These are phyloP conservation scores for Pomacea maculata DNA, from an alignment of 1,140 invertebrate species.

Conservation along the genomic window DNA sequence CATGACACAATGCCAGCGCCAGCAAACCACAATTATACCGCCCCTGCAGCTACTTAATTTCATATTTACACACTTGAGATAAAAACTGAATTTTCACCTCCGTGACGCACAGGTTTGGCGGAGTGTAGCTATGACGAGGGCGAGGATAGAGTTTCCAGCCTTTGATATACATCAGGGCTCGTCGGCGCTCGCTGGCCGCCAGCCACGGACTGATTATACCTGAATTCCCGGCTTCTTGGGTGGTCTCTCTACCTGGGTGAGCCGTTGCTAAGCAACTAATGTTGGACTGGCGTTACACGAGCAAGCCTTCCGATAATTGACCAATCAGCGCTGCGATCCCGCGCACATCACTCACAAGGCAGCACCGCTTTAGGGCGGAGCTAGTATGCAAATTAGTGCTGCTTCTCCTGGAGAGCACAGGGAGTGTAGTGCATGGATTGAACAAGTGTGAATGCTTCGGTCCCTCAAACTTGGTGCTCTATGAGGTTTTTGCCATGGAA, in stretches of 20 bases:
- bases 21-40: conserved; percentile 17
- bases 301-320: conserved; percentile 52
- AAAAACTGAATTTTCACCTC: conserved; percentile 29
- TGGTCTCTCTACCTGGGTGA: conserved; percentile 62
- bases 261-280: conserved; percentile 64
- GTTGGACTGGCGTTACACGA: conserved; percentile 58
- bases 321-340: conserved; percentile 56
- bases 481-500: conserved; percentile 50
- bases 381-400: conserved; percentile 51
- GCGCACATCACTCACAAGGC: conserved; percentile 58
- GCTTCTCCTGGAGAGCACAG: conserved; percentile 33
- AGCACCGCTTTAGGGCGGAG: conserved; percentile 46
- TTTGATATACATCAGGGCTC: conserved; percentile 30
- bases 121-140: conserved; percentile 16
- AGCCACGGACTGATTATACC: conserved; percentile 24
- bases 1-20: conserved; percentile 5
- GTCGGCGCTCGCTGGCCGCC: conserved; percentile 24
- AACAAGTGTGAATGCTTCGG: conserved; percentile 16
- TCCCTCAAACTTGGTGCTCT: conserved; percentile 33
- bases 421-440: conserved; percentile 30
- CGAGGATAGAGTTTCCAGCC: conserved; percentile 28
- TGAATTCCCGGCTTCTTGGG: conserved; percentile 45
- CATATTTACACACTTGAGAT: conserved; percentile 27
- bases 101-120: conserved; percentile 23
- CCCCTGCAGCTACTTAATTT: conserved; percentile 19